Evolutionary conservation across 92 coral and sea anemone genomes (phyloP).

Genomic region (Bergia puertoricense): DNA sequence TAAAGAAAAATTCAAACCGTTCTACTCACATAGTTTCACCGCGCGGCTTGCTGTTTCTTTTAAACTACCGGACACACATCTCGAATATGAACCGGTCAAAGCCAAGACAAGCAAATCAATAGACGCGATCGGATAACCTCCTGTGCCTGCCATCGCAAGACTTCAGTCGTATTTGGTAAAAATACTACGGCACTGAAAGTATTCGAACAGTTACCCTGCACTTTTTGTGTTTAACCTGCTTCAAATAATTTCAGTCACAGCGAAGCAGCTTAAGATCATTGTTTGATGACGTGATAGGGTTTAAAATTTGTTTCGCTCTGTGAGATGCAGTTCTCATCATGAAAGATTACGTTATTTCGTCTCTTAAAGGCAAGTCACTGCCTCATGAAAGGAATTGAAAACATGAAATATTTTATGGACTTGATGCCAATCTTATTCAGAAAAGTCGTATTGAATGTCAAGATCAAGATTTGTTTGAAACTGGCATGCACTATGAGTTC

Average conservation of each 20-base stretch:
- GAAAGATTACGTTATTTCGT: slow-evolving; percentile 41
- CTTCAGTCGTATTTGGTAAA: neutral
- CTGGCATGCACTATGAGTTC: neutral
- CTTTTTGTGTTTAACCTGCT: neutral
- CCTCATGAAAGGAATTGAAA: neutral
- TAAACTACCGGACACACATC: slow-evolving; percentile 3
- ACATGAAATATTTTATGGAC: neutral
- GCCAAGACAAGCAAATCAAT: slow-evolving; percentile 37
- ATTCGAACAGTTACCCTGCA: neutral
- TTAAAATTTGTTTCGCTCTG: slow-evolving; percentile 36
- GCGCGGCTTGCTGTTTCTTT: slow-evolving; percentile 18
- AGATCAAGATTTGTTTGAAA: neutral
- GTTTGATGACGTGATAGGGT: slow-evolving; percentile 42
- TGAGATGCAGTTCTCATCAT: slow-evolving; percentile 38
- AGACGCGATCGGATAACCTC: neutral
- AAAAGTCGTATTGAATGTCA: neutral
- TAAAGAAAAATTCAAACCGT: neutral
- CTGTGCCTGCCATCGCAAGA: slow-evolving; percentile 21
- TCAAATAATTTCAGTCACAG: slow-evolving; percentile 3
- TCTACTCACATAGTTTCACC: slow-evolving; percentile 31
- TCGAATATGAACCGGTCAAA: slow-evolving; percentile 2
- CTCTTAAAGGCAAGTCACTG: slow-evolving; percentile 14
- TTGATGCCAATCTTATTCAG: neutral
- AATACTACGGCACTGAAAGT: neutral
- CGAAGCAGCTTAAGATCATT: slow-evolving; percentile 34